A percentile compares a stretch with the other conserved stretches of the same genome.
Conservation (phyloP, 2,797 vertebrate species). For the Argyrosomus regius region DNA sequence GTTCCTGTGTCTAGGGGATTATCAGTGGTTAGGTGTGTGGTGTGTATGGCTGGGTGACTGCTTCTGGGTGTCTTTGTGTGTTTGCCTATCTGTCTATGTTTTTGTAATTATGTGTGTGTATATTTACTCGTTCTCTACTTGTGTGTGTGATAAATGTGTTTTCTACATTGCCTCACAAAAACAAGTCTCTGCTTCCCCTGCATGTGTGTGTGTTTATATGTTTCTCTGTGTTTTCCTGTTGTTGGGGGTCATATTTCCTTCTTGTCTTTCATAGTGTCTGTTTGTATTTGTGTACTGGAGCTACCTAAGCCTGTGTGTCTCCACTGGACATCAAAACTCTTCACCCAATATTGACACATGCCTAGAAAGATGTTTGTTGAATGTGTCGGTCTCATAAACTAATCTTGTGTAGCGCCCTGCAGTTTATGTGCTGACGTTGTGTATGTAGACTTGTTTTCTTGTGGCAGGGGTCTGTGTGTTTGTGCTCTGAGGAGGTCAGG, state of each 20-base stretch:
- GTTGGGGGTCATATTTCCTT: slow-evolving; percentile 62
- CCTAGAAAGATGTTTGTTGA: slow-evolving; percentile 41
- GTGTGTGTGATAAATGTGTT: slow-evolving; percentile 79
- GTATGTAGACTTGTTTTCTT: slow-evolving; percentile 51
- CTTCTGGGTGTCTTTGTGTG: slow-evolving; percentile 87
- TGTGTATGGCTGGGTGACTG: slow-evolving; percentile 86
- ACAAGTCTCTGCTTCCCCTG: slow-evolving; percentile 59
- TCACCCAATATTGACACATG: slow-evolving; percentile 41
- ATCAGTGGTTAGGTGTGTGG: slow-evolving; percentile 85
- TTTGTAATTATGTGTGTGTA: slow-evolving; percentile 87
- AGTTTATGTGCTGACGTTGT: slow-evolving; percentile 53
- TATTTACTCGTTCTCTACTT: slow-evolving; percentile 81
- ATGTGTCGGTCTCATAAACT: slow-evolving; percentile 25
- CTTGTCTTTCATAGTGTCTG: slow-evolving; percentile 47
- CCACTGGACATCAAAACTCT: slow-evolving; percentile 33
- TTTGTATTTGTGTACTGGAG: slow-evolving; percentile 52
- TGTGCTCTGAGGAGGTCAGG: slow-evolving; percentile 69
- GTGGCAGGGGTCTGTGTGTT: slow-evolving; percentile 50
- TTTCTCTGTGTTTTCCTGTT: slow-evolving; percentile 47
- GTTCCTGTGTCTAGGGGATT: slow-evolving; percentile 84
- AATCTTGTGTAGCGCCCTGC: slow-evolving; percentile 4
- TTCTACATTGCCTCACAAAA: slow-evolving; percentile 70
- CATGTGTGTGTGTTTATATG: slow-evolving; percentile 46
- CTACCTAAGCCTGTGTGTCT: slow-evolving; percentile 39
- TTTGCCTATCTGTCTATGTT: slow-evolving; percentile 86